A percentile compares a stretch with the other conserved stretches of the same genome.
These are phyloP conservation scores for Symphodus melops DNA, from an alignment of 2,113 vertebrate species.

Conservation along the genomic window DNA sequence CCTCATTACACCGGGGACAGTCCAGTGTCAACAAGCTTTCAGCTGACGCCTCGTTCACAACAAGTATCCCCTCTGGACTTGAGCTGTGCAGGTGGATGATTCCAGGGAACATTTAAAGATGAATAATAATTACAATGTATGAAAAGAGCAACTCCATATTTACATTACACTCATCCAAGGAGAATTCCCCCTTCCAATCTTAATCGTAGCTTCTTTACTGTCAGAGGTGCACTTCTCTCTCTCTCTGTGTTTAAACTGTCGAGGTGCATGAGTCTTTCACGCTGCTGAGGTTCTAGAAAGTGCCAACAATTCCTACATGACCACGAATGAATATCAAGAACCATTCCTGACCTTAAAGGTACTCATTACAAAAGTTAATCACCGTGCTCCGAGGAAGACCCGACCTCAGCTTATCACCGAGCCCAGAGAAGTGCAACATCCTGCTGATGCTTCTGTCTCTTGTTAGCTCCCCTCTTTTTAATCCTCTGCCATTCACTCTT, in stretches of 20 bases:
- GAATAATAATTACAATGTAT: not conserved
- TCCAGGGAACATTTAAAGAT: not conserved
- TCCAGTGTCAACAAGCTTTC: slow-evolving; percentile 50
- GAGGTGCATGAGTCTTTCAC: too few species aligned
- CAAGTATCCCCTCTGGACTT: slow-evolving; percentile 33
- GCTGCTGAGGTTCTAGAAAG: too few species aligned
- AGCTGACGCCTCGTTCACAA: slow-evolving; percentile 18
- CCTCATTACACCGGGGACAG: slow-evolving; percentile 26
- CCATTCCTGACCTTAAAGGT: too few species aligned
- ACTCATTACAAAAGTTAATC: too few species aligned
- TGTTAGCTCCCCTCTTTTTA: not conserved
- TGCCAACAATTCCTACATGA: too few species aligned
- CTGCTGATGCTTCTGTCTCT: not conserved
- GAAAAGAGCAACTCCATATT: not conserved
- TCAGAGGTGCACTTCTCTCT: too few species aligned
- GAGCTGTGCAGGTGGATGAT: slow-evolving; percentile 5
- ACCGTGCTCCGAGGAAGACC: not conserved
- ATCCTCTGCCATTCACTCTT: not conserved
- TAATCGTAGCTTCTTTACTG: too few species aligned
- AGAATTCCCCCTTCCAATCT: not conserved
- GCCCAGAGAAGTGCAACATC: too few species aligned
- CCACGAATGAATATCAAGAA: too few species aligned
- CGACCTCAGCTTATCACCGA: not conserved
- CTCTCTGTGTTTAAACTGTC: too few species aligned
- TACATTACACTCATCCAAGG: not conserved